Evolutionary conservation across 1,140 invertebrate species (phyloP).

Genomic region (Gryllus bimaculatus): DNA sequence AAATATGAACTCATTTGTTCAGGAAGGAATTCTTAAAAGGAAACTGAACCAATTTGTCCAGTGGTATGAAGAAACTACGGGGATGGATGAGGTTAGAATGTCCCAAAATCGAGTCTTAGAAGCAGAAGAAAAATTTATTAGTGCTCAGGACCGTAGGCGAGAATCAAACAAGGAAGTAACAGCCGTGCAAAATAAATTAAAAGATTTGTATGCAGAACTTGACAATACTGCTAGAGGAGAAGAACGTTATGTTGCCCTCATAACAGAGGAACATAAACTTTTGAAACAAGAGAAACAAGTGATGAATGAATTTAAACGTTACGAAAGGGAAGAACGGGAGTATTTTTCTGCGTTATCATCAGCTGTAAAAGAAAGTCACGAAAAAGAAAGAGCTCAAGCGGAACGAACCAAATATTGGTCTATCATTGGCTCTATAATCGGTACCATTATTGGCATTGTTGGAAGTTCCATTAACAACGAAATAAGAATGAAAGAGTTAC

Average conservation of each 20-base stretch:
- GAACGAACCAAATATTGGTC: conserved; percentile 72
- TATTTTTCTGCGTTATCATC: conserved; percentile 54
- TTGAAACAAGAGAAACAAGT: conserved; percentile 28
- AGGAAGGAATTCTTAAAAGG: background rate
- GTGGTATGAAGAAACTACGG: conserved; percentile 38
- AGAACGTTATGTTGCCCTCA: conserved; percentile 49
- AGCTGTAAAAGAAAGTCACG: conserved; percentile 59
- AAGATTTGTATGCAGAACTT: conserved; percentile 54
- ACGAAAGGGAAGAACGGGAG: conserved; percentile 51
- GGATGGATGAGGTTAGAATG: conserved; percentile 37
- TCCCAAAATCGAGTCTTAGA: conserved; percentile 37
- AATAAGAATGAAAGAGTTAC: conserved; percentile 53
- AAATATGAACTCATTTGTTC: background rate
- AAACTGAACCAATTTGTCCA: conserved; percentile 33
- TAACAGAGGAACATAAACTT: conserved; percentile 36
- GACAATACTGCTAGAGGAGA: conserved; percentile 58
- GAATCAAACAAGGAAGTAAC: conserved; percentile 44
- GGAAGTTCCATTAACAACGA: conserved; percentile 56
- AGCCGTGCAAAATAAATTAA: conserved; percentile 47
- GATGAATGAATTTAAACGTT: conserved; percentile 24
- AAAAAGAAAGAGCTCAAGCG: conserved; percentile 59
- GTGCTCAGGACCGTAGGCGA: conserved; percentile 48
- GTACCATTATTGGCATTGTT: conserved; percentile 54
- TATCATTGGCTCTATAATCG: conserved; percentile 58
- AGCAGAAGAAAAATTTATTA: conserved; percentile 45